Evolutionary conservation across 2,113 vertebrate species (phyloP), one percentile per base, ranked within the genome.

Genomic region (Ictidomys tridecemlineatus): DNA sequence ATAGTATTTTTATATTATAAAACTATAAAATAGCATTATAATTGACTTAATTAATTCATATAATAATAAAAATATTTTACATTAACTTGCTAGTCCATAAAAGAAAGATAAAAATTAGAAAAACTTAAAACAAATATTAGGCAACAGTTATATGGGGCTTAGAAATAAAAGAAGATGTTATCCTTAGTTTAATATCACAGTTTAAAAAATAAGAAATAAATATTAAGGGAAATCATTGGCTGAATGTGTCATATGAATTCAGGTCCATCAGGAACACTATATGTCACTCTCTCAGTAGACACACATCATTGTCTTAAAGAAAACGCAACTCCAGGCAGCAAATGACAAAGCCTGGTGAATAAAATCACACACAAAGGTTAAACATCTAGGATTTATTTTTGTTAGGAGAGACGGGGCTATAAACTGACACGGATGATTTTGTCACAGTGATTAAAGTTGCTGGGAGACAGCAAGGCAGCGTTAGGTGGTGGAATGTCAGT

Each of bases 381-480:
- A 97, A 67, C 7, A 87, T 84, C 85, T 98, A 73, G 65, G 79
- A 84, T 89, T 93, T 95, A 91, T 94, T 96, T 93, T 91, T 9
- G 2, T 77, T 58, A 24, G 73, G 84, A 86, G 93, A 98, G 53
- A 94, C 17, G 13, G 42, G 12, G 10, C 95, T 94, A 95, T 92
- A 94, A 96, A 94, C 93, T 98, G 95, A 97, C 85, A 76, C 24
- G 78, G 95, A 76, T 53, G 70, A 89, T 72, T 85, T 20, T 93
- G 95, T 93, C 95, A 91, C 34, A 58, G 78, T 77, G 79, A 94
- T 77, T 89, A 85, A 94, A 63, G 78, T 16, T 34, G 32, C 73
- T n/a, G 4, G 17, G 22, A 83, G 89, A 87, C 72, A 80, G 80
- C 42, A 67, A 88, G 76, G 69, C 2, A 0, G 91, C 61, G 91